Evolutionary conservation across 2,888 invertebrate species (phyloP).

Genomic region (Sisyra nigra): DNA sequence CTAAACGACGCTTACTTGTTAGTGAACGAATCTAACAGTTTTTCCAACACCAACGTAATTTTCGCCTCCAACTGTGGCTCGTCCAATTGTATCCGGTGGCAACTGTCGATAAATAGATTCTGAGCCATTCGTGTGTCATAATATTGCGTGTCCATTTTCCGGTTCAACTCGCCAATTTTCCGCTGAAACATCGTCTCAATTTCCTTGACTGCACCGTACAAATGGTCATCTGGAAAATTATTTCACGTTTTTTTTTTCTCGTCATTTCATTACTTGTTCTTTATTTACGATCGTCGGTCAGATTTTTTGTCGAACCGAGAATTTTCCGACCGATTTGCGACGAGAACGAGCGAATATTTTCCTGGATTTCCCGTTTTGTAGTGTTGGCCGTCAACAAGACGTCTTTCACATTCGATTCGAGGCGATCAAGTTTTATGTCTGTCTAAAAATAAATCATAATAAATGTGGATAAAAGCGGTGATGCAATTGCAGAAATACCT

Average conservation of each 20-base stretch:
- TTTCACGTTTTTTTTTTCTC: not conserved
- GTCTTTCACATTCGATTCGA: too few relatives aligned
- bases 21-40: conserved; percentile 41
- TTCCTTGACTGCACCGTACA: conserved; percentile 11
- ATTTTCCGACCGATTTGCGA: too few relatives aligned
- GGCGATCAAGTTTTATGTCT: too few relatives aligned
- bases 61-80: conserved; percentile 40
- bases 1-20: conserved; percentile 42
- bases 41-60: conserved; percentile 43
- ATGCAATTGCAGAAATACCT: too few relatives aligned
- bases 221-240: conserved; percentile 11
- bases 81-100: conserved; percentile 45
- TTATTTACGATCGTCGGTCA: too few relatives aligned
- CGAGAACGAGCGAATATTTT: too few relatives aligned
- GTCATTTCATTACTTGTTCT: too few relatives aligned
- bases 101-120: conserved; percentile 46
- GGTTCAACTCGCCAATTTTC: conserved; percentile 18
- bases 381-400: too few relatives aligned
- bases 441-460: too few relatives aligned
- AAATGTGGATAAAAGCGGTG: too few relatives aligned
- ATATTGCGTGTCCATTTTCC: conserved; percentile 30
- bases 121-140: conserved; percentile 43
- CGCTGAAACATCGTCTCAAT: conserved; percentile 14
- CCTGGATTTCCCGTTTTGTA: too few relatives aligned
- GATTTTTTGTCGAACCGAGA: too few relatives aligned